Conservation (phyloP, 2,888 invertebrate species). For the Dinocampus coccinellae region DNA sequence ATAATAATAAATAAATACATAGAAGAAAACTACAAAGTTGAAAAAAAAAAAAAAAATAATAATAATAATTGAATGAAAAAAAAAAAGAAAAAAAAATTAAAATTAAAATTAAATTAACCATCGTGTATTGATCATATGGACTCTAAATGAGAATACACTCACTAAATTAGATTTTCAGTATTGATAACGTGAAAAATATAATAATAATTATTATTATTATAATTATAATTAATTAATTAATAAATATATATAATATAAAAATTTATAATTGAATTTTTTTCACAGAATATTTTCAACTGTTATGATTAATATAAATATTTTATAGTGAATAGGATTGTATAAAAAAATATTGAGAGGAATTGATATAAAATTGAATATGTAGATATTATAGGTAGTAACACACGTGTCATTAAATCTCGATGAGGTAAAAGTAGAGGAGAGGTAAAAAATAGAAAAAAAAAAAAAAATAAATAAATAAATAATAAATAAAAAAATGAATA, state of each 20-base stretch:
- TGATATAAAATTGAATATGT: neutral
- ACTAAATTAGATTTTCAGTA: neutral
- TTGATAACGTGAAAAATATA: neutral
- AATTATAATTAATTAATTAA: neutral
- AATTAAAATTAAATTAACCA: neutral
- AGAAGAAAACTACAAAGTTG: no score
- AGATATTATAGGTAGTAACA: neutral
- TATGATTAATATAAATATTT: no score
- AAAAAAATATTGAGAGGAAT: neutral
- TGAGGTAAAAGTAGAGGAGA: neutral
- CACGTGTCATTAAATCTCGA: slow-evolving; percentile 25
- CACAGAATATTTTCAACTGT: no score
- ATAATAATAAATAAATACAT: no score
- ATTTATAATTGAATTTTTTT: no score
- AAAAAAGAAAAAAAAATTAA: no score
- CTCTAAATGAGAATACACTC: neutral
- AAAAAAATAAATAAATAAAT: no score
- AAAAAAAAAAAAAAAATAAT: neutral
- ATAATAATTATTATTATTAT: neutral
- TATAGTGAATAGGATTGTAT: no score
- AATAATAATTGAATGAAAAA: no score
- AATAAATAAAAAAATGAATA: no score
- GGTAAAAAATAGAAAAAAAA: no score
- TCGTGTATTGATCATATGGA: neutral
- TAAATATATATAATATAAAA: no score